These are phyloP conservation scores for Sturnira hondurensis DNA, from an alignment of 2,113 vertebrate genomes.

Conservation along the genomic window DNA sequence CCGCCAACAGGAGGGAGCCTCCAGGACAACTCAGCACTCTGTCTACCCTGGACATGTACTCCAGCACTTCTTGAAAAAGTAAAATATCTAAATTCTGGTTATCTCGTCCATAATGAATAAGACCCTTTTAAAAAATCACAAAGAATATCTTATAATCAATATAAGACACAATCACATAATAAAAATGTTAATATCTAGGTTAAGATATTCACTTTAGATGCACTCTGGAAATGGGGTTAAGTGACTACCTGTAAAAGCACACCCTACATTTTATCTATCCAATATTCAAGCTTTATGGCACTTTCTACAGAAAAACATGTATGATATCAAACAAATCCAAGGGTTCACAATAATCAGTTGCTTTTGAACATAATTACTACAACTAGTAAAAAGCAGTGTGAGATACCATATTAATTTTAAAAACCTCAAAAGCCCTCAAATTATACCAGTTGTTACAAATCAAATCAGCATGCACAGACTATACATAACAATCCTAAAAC, in stretches of 20 bases:
- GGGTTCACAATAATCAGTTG: not conserved
- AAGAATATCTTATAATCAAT: not conserved
- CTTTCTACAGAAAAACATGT: not conserved
- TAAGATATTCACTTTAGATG: not conserved
- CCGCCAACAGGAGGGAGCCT: slow-evolving; percentile 94
- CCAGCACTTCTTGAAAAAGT: slow-evolving; percentile 94
- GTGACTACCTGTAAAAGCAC: not conserved
- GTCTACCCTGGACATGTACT: slow-evolving; percentile 90
- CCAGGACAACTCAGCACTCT: slow-evolving; percentile 93
- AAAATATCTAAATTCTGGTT: slow-evolving; percentile 92
- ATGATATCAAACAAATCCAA: not conserved
- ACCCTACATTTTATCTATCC: not conserved
- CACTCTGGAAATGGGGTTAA: not conserved
- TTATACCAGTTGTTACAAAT: not conserved
- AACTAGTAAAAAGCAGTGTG: not conserved
- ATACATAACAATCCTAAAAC: not conserved
- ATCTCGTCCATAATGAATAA: slow-evolving; percentile 92
- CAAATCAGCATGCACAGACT: not conserved
- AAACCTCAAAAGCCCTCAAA: not conserved
- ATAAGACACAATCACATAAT: not conserved
- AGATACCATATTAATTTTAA: not conserved
- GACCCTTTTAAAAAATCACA: slow-evolving; percentile 81
- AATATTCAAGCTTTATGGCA: not conserved
- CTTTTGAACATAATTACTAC: not conserved
- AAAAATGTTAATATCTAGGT: not conserved